Conservation (phyloP, 2,113 vertebrate species). For the Tympanuchus pallidicinctus region DNA sequence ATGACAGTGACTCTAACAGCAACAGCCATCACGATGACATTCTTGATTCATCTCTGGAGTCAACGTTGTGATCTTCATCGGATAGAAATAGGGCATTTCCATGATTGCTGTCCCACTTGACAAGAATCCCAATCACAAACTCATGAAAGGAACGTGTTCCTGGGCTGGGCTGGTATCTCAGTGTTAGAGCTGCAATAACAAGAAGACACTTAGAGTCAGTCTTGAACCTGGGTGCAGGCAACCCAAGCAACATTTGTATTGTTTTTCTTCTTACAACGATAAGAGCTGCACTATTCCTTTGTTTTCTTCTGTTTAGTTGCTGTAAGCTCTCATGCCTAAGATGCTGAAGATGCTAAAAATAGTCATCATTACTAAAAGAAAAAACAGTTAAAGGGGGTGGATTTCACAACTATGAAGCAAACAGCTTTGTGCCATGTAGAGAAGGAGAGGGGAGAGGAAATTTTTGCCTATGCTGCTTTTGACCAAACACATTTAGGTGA, state of each 20-base stretch:
- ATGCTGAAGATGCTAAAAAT: slow-evolving; percentile 73
- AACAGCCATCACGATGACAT: slow-evolving; percentile 96
- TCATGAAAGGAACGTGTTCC: slow-evolving; percentile 22
- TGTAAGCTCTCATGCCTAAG: slow-evolving; percentile 79
- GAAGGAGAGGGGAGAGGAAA: slow-evolving; percentile 16
- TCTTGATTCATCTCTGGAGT: slow-evolving; percentile 94
- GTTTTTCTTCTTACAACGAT: slow-evolving; percentile 41
- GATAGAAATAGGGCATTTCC: background rate
- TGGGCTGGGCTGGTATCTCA: slow-evolving; percentile 64
- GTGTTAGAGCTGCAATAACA: slow-evolving; percentile 72
- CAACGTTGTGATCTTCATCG: slow-evolving; percentile 83
- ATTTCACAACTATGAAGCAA: slow-evolving; percentile 67
- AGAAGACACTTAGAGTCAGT: slow-evolving; percentile 75
- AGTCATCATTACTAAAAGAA: background rate
- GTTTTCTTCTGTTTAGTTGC: slow-evolving; percentile 80
- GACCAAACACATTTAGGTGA: slow-evolving; percentile 56
- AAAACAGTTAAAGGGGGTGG: background rate
- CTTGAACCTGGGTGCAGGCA: slow-evolving; percentile 82
- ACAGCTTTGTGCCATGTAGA: slow-evolving; percentile 65
- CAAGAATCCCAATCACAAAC: background rate
- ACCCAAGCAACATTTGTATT: slow-evolving; percentile 74
- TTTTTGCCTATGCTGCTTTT: slow-evolving; percentile 59
- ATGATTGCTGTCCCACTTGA: background rate
- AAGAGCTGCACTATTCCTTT: slow-evolving; percentile 79
- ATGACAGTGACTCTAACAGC: slow-evolving; percentile 97